Percentiles rank a stretch among this genome's conserved stretches.
Conservation (phyloP, 1,140 invertebrate genomes). For the Parapsyche elsis region DNA sequence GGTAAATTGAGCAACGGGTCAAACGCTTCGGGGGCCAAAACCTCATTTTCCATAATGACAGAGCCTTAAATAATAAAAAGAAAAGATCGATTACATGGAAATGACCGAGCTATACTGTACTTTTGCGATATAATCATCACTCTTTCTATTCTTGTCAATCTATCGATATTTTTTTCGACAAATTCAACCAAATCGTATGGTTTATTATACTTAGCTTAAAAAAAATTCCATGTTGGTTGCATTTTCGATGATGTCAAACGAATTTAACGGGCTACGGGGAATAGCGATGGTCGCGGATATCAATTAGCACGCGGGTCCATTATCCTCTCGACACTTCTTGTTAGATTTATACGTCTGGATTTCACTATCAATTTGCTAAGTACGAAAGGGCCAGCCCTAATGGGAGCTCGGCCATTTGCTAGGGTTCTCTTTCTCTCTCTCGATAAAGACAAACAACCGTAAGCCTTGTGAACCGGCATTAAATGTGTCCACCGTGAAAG, state of each 20-base stretch:
- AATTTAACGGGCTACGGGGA: neutral
- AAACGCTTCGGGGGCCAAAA: neutral
- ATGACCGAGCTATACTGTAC: no score
- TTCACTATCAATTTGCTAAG: slow-evolving; percentile 39
- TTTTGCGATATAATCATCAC: neutral
- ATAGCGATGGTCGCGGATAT: neutral
- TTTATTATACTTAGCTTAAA: neutral
- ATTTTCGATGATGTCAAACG: neutral
- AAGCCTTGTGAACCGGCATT: neutral
- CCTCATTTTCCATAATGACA: neutral
- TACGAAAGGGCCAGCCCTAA: slow-evolving; percentile 28
- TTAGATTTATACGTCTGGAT: slow-evolving; percentile 8
- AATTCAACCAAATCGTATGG: neutral
- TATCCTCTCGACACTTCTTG: slow-evolving; percentile 7
- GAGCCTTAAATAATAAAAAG: neutral
- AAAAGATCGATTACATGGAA: neutral
- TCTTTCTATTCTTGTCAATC: neutral
- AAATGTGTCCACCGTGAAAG: slow-evolving; percentile 24
- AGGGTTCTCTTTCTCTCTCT: neutral
- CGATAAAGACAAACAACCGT: slow-evolving; percentile 32
- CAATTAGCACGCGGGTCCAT: slow-evolving; percentile 7
- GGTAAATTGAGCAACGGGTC: neutral
- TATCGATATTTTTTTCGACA: neutral
- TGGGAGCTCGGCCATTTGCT: slow-evolving; percentile 11
- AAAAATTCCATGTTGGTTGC: neutral